phyloP scores from a whole-genome alignment of 2,113 vertebrate genomes.

The Hymenochirus boettgeri region DNA sequence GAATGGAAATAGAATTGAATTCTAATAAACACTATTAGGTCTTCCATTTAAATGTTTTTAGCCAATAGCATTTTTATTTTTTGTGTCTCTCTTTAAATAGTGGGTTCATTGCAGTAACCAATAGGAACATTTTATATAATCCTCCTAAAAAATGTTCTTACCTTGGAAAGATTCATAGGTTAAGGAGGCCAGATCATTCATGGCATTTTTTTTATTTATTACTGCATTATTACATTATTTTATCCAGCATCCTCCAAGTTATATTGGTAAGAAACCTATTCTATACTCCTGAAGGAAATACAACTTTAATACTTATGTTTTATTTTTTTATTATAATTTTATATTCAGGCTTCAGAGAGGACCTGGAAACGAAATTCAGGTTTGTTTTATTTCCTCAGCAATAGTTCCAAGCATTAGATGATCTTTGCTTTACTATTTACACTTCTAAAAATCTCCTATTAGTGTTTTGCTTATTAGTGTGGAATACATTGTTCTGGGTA shows the following conservation, averaged over 20 bases:
- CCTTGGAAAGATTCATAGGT: too few relatives aligned
- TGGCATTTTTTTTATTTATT: too few relatives aligned
- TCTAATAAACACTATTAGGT: too few relatives aligned
- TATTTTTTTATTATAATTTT: constrained; percentile 38
- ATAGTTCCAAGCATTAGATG: constrained; percentile 40
- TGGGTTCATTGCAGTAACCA: too few relatives aligned
- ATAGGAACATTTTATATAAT: too few relatives aligned
- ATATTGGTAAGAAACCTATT: background rate
- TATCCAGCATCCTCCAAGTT: background rate
- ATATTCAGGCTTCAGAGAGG: constrained; percentile 39
- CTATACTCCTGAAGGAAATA: constrained; percentile 22
- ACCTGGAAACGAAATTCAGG: constrained; percentile 40
- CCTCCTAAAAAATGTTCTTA: too few relatives aligned
- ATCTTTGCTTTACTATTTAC: constrained; percentile 26
- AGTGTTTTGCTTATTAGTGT: constrained; percentile 26
- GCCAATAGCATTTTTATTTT: too few relatives aligned
- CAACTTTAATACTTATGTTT: constrained; percentile 22
- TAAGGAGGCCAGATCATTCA: too few relatives aligned
- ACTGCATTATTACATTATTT: too few relatives aligned
- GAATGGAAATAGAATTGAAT: too few relatives aligned
- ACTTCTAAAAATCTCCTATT: constrained; percentile 16
- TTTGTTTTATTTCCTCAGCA: constrained; percentile 40
- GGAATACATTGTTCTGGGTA: constrained; percentile 23
- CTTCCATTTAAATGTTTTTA: too few relatives aligned
- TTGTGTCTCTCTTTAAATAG: too few relatives aligned